Evolutionary conservation across 2,113 vertebrate species (phyloP), one percentile per base, ranked within the genome.

Genomic region (Callipepla californica): DNA sequence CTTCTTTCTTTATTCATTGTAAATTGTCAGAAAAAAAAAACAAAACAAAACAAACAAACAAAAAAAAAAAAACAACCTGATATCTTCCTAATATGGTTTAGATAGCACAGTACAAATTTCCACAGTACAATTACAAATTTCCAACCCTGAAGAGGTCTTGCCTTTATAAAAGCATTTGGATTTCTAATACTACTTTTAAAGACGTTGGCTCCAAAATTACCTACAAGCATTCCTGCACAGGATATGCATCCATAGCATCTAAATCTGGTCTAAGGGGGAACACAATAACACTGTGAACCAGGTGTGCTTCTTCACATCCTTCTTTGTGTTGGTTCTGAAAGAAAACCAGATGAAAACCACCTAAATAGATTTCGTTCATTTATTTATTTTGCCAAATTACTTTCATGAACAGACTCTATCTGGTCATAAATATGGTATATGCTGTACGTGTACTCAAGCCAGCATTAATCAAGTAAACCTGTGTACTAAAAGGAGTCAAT

Each of bases 281-380:
- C 4, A 12, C 4, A 11, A 1, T 18, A 22, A 32, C 23, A 40
- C 40, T 32, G 13, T 23, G 26, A 58, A 28, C 7, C 5, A 69
- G 13, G 13, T 1, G 2, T 15, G 28, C 45, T 78, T 58, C 51
- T 44, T 61, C n/a, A 13, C 3, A 6, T n/a, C 32, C 42, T 67
- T 63, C 44, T n/a, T 42, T 22, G 5, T 45, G 32, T 32, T 47
- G 28, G 9, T 32, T 90, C 53, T 42, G 58, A 30, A 80, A 69
- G 34, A 11, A 2, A 72, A 51, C 3, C 13, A 44, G 19, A 42
- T 20, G 2, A 85, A 86, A 90, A 58, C 1, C 2, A 57, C 17
- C 4, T 36, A n/a, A 63, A 79, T 50, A 6, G 18, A 30, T 25
- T 2, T 7, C 0, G 2, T 0, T 50, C 13, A 26, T 51, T 26